Evolutionary conservation across 2,797 vertebrate species (phyloP), one percentile per base, ranked within the genome.

Genomic region (Babyrousa celebensis): DNA sequence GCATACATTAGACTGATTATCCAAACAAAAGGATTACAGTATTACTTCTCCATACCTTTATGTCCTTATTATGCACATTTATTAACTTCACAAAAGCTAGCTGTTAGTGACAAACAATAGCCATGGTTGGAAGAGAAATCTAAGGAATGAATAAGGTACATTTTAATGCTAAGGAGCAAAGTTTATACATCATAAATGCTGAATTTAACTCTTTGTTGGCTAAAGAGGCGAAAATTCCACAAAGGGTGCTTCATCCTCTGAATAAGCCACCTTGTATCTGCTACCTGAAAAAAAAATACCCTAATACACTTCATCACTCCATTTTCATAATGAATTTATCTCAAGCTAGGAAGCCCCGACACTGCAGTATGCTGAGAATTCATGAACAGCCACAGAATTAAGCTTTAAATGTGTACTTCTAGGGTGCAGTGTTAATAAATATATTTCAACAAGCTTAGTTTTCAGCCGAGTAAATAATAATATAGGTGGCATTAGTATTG

Each of bases 1-100:
- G 99, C 99, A 99, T 99, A 99, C 99, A 99, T 99, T 99, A 99
- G 99, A 99, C 99, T 99, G 99, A 99, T 99, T 99, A 99, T 99
- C 99, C 99, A 99, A 99, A 99, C 99, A 99, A 99, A 99, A 98
- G 98, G 98, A 99, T 99, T 99, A 99, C 99, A 99, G 99, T 99
- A 99, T 99, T 99, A 99, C 99, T 99, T 99, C 99, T 98, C 99
- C 98, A 99, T 99, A 99, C 99, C 99, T 99, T 99, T 99, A 99
- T 99, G 99, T 99, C 99, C 99, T 99, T 99, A 99, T 99, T 99
- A 99, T 99, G 99, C 99, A 99, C 99, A 99, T 99, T 99, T 99
- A 99, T 99, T 99, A 99, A 99, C 99, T 99, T 99, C 98, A 99
- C 99, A 99, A 99, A 99, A 99, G 99, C 99, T 99, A 99, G 98